Evolutionary conservation across 2,888 invertebrate species (phyloP), one percentile per base, ranked within the genome.

Genomic region (Eugnorisma glareosa): DNA sequence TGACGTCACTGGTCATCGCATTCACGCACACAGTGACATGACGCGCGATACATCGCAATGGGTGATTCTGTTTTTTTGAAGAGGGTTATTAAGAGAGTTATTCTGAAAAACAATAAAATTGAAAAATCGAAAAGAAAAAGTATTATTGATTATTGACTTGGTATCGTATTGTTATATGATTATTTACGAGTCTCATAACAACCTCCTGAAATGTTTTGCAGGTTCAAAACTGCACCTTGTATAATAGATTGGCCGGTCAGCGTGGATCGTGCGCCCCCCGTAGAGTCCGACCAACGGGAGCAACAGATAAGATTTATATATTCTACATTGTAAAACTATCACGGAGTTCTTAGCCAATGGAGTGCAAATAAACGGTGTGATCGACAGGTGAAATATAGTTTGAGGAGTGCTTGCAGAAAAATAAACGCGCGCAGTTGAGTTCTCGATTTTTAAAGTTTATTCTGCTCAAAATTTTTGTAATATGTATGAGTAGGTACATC

Each of bases 251-350:
- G 82, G 67, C 63, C 54, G 75, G 75, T 69, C 78, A 79, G 43
- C 57, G 72, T 37, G 69, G 61, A 75, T 67, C 80, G 83, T 81
- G 72, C 61, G 83, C 89, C 89, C 84, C 87, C 90, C 74, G 79
- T 66, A 28, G 88, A 72, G 84, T 81, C 67, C 77, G 54, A 73
- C 79, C 86, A 85, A 85, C 80, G 70, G 84, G 80, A 78, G 86
- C 82, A 73, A 76, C 57, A 73, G 83, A 84, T 83, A 83, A 82
- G 81, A 88, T 87, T 85, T 75, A 88, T 84, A 79, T 84, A 81
- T 82, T 54, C 64, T 37, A 71, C 48, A 63, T 66, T 69, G 28
- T 69, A 31, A 64, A n/a, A 59, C 57, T 71, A 73, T 28, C 48
- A 57, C 18, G 28, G 71, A 81, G 54, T 54, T 61, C 13, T 37